Base-by-base conservation (phyloP, 1,140 invertebrate species). In the Phymorhynchus buccinoides region DNA sequence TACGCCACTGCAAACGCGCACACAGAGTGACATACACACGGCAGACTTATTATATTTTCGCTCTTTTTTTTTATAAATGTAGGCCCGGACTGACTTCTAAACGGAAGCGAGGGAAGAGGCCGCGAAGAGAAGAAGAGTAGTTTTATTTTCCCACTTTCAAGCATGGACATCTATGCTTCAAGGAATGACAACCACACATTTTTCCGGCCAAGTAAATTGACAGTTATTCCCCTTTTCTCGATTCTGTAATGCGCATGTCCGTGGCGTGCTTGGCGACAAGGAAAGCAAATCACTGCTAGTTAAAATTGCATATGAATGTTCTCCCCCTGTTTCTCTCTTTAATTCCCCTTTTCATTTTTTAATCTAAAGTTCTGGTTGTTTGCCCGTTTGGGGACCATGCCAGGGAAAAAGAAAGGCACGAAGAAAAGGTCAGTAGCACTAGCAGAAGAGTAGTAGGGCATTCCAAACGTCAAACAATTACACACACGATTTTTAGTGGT, bases 221-320 rank as follows among this genome's bases (percentile, higher is more conserved):
- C 35, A 75, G 73, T 75, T 75, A 75, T 41, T 27, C 41, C 73
- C 73, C 73, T 75, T 75, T 1, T 37, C 37, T 16, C 3, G 7
- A 12, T 22, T 37, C 7, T 7, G 14, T 12, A 81, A 56, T 81
- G 80, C 80, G 80, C 80, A 81, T 81, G 80, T 81, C 80, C 62
- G 22, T 37, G 32, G 80, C 80, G 80, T 66, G 80, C 80, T 66
- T 81, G 80, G 80, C 30, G 80, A 81, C 80, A 81, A 12, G 52
- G 78, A 42, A 39, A n/a, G 35, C 12, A 16, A 35, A 66, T 66
- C 77, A 41, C 16, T 2, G 3, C 14, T n/a, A n/a, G n/a, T n/a
- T n/a, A n/a, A n/a, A n/a, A n/a, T n/a, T 62, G 18, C 12, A 62
- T 62, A 27, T 62, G 56, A 27, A 3, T 27, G 56, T 52, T 62